Percentiles rank a stretch among this genome's conserved stretches.
Conservation (phyloP, 2,888 invertebrate species). For the Cabera pusaria region DNA sequence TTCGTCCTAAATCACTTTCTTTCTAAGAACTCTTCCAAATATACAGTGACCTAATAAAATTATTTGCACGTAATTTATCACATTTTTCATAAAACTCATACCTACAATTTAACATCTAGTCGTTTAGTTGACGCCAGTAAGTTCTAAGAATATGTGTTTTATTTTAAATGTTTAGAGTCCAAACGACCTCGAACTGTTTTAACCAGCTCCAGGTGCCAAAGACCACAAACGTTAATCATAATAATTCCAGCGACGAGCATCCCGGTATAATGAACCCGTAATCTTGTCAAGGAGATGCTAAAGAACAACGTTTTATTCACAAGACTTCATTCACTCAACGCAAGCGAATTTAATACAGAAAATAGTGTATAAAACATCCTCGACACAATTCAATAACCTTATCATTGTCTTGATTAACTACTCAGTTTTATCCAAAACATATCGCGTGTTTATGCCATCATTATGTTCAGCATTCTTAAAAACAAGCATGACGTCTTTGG, state of each 20-base stretch:
- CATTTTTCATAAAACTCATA: background rate
- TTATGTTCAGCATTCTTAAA: too few species aligned
- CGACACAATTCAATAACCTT: background rate
- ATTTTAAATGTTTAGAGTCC: slow-evolving; percentile 9
- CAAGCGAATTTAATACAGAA: background rate
- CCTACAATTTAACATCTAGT: too few species aligned
- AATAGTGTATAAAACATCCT: too few species aligned
- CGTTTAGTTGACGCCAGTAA: slow-evolving; percentile 4
- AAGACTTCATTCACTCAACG: background rate
- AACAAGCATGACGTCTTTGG: too few species aligned
- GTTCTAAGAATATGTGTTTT: slow-evolving; percentile 7
- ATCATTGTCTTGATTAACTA: too few species aligned
- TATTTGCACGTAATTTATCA: background rate
- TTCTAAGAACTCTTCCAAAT: too few species aligned
- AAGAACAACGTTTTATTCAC: slow-evolving; percentile 1
- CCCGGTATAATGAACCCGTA: slow-evolving; percentile 22
- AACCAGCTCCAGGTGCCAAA: slow-evolving; percentile 18
- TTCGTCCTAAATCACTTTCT: too few species aligned
- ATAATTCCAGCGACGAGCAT: slow-evolving; percentile 8
- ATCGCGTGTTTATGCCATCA: too few species aligned
- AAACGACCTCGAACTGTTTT: slow-evolving; percentile 12
- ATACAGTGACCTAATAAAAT: too few species aligned
- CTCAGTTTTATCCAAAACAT: too few species aligned
- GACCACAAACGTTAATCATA: slow-evolving; percentile 4
- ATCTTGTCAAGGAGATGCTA: slow-evolving; percentile 20